Evolutionary conservation across 2,797 vertebrate genomes (phyloP), one percentile per base, ranked within the genome.

Genomic region (Manis javanica): DNA sequence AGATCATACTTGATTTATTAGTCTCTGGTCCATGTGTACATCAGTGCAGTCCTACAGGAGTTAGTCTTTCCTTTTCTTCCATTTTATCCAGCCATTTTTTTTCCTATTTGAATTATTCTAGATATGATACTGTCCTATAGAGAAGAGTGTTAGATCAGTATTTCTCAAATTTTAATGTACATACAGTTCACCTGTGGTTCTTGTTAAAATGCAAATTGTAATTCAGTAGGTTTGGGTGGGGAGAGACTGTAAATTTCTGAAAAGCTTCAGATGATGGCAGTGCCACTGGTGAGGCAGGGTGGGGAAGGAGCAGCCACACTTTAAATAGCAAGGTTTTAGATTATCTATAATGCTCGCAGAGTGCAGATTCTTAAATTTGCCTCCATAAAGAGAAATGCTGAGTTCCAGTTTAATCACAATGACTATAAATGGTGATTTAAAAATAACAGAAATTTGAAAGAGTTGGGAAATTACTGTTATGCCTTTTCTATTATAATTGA

Each of bases 381-480:
- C 59, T 85, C 69, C 31, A 31, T 31, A 26, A 93, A 72, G 77
- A 97, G 57, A 93, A 95, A 83, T 90, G 59, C 46, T n/a, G 89
- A 68, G 42, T 51, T 87, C 23, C 15, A n/a, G 31, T 79, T 90
- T 86, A 63, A 21, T 95, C 88, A 83, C 26, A 95, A 78, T 95
- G 90, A 77, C n/a, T 64, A 16, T 92, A 90, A 84, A 37, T 91
- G 42, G 16, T 69, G 31, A 71, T 77, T 96, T 95, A 26, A 94
- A 92, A 96, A 92, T 90, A 96, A 69, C 23, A 72, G 39, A 91
- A 42, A 74, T 88, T 86, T 92, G n/a, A 55, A 95, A 90, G 87
- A 86, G 23, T 72, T 95, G 51, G 14, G 29, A 14, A 87, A 81
- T 95, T 83, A 90, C 49, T 86, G 1, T 82, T 86, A 59, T 26